These are phyloP conservation scores for Pseudorhombus dupliciocellatus DNA, from an alignment of 2,113 vertebrate genomes.

Conservation along the genomic window DNA sequence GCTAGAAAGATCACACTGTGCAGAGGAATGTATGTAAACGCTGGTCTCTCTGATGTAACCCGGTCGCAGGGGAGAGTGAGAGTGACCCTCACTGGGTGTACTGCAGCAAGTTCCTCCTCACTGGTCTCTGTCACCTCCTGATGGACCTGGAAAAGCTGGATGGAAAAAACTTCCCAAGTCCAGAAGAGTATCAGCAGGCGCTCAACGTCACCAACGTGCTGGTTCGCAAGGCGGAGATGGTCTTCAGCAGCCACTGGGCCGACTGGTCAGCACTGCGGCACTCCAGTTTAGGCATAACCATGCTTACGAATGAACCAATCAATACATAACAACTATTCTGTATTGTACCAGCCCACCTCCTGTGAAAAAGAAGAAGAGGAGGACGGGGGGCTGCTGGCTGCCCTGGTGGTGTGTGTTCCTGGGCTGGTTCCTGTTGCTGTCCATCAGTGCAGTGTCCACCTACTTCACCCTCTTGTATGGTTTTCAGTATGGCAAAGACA, in stretches of 20 bases:
- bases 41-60: conserved; percentile 12
- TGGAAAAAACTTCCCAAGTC: conserved; percentile 59
- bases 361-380: conserved; percentile 50
- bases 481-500: conserved; percentile 81
- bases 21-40: neutral
- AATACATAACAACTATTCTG: too few relatives aligned
- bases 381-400: conserved; percentile 67
- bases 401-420: conserved; percentile 87
- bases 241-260: conserved; percentile 70
- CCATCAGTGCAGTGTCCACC: conserved; percentile 82
- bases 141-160: conserved; percentile 70
- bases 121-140: conserved; percentile 72
- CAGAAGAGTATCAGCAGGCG: conserved; percentile 63
- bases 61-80: conserved; percentile 69
- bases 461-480: conserved; percentile 86
- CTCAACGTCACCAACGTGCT: conserved; percentile 61
- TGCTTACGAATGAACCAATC: too few relatives aligned
- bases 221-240: conserved; percentile 78
- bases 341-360: conserved; percentile 46
- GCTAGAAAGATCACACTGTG: neutral
- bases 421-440: conserved; percentile 82
- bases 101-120: conserved; percentile 79
- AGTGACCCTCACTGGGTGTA: conserved; percentile 77
- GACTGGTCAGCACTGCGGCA: conserved; percentile 66
- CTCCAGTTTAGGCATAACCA: too few relatives aligned